These are phyloP conservation scores for Aleadryas rufinucha DNA, from an alignment of 2,113 vertebrate species.

Conservation along the genomic window DNA sequence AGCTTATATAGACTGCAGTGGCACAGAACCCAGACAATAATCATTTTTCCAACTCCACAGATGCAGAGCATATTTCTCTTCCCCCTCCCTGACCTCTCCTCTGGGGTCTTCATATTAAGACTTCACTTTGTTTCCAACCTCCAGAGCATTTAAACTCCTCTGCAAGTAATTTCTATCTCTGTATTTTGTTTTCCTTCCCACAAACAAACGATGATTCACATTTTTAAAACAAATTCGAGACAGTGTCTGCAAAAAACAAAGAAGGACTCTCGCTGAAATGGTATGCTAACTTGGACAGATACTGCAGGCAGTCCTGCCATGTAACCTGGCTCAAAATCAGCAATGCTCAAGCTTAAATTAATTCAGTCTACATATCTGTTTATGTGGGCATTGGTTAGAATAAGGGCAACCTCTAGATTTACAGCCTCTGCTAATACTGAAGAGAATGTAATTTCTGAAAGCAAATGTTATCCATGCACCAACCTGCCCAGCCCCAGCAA, in stretches of 20 bases:
- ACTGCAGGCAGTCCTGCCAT: not conserved
- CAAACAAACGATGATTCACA: constrained; percentile 25
- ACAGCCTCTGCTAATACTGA: not conserved
- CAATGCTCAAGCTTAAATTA: not conserved
- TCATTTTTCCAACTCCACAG: not conserved
- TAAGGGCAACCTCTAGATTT: not conserved
- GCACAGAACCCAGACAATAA: not conserved
- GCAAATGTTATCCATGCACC: not conserved
- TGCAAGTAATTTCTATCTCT: not conserved
- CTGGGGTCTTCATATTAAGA: not conserved
- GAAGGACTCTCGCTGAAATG: not conserved
- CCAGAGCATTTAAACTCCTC: not conserved
- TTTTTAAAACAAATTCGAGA: constrained; percentile 3
- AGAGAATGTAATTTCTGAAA: not conserved
- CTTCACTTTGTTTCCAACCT: not conserved
- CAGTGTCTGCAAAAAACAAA: constrained; percentile 4
- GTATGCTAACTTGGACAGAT: constrained; percentile 33
- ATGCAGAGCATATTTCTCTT: not conserved
- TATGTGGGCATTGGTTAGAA: not conserved
- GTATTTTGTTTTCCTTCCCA: not conserved
- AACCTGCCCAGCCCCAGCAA: not conserved
- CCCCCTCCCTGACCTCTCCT: not conserved
- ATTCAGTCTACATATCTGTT: not conserved
- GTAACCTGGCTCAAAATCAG: constrained; percentile 26
- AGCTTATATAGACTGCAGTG: not conserved